A percentile compares a stretch with the other conserved stretches of the same genome.
Evolutionary conservation across 2,113 vertebrate species (phyloP).

Genomic region (Lamprologus ornatipinnis): DNA sequence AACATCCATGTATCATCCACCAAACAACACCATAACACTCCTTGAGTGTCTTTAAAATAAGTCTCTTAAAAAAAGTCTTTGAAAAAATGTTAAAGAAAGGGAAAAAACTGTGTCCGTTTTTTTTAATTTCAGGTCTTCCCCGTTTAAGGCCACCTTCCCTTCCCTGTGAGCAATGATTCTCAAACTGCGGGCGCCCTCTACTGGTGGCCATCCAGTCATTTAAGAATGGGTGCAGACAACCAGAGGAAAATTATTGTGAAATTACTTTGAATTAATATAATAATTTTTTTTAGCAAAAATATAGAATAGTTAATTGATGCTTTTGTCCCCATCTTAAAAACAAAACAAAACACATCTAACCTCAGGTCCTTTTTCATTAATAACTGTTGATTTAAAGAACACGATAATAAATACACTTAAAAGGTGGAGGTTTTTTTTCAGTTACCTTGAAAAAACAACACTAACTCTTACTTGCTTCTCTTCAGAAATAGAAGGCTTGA

Average conservation of each 20-base stretch:
- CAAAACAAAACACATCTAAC: neutral
- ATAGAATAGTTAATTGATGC: neutral
- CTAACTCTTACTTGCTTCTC: neutral
- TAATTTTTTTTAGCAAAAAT: neutral
- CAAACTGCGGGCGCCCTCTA: neutral
- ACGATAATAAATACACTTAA: neutral
- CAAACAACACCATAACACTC: neutral
- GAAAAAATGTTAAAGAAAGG: neutral
- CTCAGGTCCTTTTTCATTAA: neutral
- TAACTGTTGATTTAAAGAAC: neutral
- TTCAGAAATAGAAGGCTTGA: neutral
- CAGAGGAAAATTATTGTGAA: neutral
- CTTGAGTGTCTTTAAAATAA: neutral
- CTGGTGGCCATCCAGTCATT: neutral
- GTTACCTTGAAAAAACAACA: neutral
- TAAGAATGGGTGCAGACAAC: neutral
- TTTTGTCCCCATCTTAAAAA: neutral
- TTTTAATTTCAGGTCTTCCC: neutral
- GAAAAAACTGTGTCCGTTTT: fast-evolving
- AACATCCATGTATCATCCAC: neutral
- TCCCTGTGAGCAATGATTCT: neutral
- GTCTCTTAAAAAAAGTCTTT: neutral
- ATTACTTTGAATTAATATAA: neutral
- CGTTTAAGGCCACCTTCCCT: neutral
- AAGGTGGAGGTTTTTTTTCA: neutral